A percentile compares a stretch with the other conserved stretches of the same genome.
Conservation (phyloP, 2,888 invertebrate genomes). For the Agrilus mali region DNA sequence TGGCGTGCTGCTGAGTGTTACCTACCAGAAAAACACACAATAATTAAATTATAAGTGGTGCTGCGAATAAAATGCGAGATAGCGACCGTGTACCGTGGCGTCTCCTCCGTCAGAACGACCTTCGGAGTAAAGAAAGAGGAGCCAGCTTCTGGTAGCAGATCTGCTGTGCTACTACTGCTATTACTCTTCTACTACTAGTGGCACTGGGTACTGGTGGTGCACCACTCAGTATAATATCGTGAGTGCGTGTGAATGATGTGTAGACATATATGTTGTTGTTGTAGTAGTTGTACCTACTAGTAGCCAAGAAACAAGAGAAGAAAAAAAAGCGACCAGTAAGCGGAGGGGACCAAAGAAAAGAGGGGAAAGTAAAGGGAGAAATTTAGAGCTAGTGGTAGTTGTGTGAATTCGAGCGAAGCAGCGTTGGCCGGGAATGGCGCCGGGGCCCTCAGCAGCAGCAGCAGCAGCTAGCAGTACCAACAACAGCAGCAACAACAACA, state of each 20-base stretch:
- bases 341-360: conserved; percentile 28
- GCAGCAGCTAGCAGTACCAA: not conserved
- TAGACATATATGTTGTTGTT: no score
- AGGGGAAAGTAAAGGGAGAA: conserved; percentile 39
- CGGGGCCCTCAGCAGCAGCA: not conserved
- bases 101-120: conserved; percentile 26
- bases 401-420: conserved; percentile 28
- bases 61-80: conserved; percentile 10
- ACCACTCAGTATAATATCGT: no score
- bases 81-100: conserved; percentile 10
- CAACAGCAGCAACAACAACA: not conserved
- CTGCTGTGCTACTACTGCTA: no score
- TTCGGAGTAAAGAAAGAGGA: conserved; percentile 35
- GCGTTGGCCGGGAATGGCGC: conserved; percentile 10
- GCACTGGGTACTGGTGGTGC: no score
- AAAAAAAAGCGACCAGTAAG: conserved; percentile 26
- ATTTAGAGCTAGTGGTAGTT: conserved; percentile 34
- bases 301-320: conserved; percentile 13
- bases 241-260: no score
- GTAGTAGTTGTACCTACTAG: no score
- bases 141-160: conserved; percentile 17
- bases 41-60: conserved; percentile 10
- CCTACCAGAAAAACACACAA: conserved; percentile 1
- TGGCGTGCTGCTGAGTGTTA: not conserved
- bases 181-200: no score